Conservation (phyloP, 2,797 vertebrate species). For the Anas georgica region DNA sequence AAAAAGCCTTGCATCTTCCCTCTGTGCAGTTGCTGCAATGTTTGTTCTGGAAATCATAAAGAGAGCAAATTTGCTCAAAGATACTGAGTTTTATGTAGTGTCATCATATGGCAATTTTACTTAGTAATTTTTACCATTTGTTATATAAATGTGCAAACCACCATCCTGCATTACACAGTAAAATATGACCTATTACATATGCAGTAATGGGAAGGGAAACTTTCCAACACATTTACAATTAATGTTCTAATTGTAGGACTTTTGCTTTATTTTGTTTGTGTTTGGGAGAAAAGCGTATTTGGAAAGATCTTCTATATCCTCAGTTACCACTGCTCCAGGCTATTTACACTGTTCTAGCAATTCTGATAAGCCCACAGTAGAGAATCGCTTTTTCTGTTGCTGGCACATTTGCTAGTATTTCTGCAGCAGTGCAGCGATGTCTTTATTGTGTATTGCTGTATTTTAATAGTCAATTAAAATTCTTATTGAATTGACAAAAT, state of each 20-base stretch:
- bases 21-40: rapidly evolving
- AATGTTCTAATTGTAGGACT: not conserved
- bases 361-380: not conserved
- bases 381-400: not conserved
- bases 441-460: constrained; percentile 28
- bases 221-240: not conserved
- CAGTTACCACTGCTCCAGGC: not conserved
- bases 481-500: constrained; percentile 54
- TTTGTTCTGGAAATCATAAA: not conserved
- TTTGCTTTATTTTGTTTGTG: not conserved
- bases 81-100: not conserved
- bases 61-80: not conserved
- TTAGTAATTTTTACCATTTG: not conserved
- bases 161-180: not conserved
- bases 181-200: not conserved
- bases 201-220: not conserved
- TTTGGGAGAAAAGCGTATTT: not conserved
- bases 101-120: rapidly evolving
- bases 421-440: constrained; percentile 9
- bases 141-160: not conserved
- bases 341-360: constrained; percentile 7
- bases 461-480: constrained; percentile 63
- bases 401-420: constrained; percentile 17
- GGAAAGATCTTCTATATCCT: not conserved
- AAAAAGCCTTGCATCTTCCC: not conserved